Base-by-base conservation (phyloP, 2,888 invertebrate species). In the Sympetrum striolatum region DNA sequence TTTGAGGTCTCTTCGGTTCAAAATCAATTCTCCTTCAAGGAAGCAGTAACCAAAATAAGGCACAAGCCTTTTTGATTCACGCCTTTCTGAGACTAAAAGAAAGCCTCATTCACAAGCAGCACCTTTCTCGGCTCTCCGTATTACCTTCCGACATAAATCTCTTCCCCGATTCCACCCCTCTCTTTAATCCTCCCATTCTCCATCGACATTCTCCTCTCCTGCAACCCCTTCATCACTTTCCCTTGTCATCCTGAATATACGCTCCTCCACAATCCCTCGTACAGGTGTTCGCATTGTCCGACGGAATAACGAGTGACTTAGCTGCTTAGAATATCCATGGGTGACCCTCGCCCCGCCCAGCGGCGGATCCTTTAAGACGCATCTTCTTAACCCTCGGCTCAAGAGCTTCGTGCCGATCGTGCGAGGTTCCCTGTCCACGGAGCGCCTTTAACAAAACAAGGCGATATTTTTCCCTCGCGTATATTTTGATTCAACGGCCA, bases 221-320 rank as follows among this genome's bases (percentile, higher is more conserved):
- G 18, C 37, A 31, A 18, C 37, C 35, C 39, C 86, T 82, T 31
- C 31, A 58, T n/a, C 60, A 58, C 37, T 39, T 39, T 39, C 39
- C 37, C 80, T 60, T 86, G 86, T 60, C 86, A 86, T 86, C 86
- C 86, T 86, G 60, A 86, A 86, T 60, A 86, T 86, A 86, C 86
- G 64, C 86, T 22, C 82, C 53, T 31, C 35, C 53, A 22, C 48
- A 44, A 25, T 12, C 18, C 64, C 14, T 14, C 37, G 60, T 86
- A 86, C 86, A 86, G 86, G 86, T 86, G 86, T 86, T 86, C 60
- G 86, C 37, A 86, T 86, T 86, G 86, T 86, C 86, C 86, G 60
- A 31, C 86, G n/a, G 86, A 86, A 60, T 86, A 86, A 86, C 86
- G 86, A 64, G 86, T 86, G 86, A 86, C 86, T 86, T 86, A 86